Evolutionary conservation across 2,797 vertebrate species (phyloP).

Genomic region (Lutjanus argentimaculatus): DNA sequence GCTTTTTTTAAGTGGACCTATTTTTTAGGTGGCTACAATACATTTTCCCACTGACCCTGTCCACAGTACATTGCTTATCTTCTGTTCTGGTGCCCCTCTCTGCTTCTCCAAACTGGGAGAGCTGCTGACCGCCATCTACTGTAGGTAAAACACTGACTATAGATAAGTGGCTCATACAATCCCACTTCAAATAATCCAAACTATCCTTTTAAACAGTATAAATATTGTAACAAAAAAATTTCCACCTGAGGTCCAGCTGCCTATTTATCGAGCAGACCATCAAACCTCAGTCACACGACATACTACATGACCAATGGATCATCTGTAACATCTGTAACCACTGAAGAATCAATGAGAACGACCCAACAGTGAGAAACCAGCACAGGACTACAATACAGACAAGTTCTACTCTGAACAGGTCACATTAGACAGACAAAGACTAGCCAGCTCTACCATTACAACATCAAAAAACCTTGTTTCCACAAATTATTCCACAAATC

Average conservation of each 20-base stretch:
- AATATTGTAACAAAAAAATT: conserved; percentile 6
- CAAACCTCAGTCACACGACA: conserved; percentile 36
- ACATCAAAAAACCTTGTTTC: conserved; percentile 83
- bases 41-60: too few species aligned
- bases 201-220: not conserved
- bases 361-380: conserved; percentile 53
- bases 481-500: conserved; percentile 67
- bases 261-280: conserved; percentile 33
- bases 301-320: conserved; percentile 21
- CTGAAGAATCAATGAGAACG: conserved; percentile 26
- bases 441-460: conserved; percentile 52
- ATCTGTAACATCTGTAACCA: conserved; percentile 36
- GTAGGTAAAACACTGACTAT: too few species aligned
- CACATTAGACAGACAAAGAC: conserved; percentile 64
- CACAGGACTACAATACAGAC: conserved; percentile 64
- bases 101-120: too few species aligned
- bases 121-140: too few species aligned
- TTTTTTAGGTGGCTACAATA: too few species aligned
- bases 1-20: too few species aligned
- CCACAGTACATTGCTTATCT: too few species aligned
- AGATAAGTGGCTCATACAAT: too few species aligned
- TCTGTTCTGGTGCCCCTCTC: too few species aligned
- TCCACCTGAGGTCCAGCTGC: conserved; percentile 16
- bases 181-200: too few species aligned
- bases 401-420: conserved; percentile 65